These are phyloP conservation scores for Indicator indicator DNA, from an alignment of 2,113 vertebrate species.

Conservation along the genomic window DNA sequence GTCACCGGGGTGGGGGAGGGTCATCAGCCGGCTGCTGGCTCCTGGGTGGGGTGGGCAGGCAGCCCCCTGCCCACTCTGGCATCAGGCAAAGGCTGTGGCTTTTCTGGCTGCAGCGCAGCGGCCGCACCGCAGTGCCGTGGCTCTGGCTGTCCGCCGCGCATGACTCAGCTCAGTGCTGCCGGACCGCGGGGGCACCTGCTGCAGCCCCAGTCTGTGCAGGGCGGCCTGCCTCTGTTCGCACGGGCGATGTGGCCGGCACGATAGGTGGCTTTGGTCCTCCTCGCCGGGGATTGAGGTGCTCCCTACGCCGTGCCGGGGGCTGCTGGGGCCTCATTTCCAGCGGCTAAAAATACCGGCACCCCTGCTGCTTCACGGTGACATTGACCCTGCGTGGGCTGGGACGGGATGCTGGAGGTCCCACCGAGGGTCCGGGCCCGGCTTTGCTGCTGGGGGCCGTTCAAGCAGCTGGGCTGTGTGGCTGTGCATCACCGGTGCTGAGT, in stretches of 20 bases:
- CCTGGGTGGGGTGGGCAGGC: neutral
- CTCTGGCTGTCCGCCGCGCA: constrained; percentile 19
- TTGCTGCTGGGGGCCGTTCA: neutral
- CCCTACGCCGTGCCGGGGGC: neutral
- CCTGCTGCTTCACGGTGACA: neutral
- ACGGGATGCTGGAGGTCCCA: neutral
- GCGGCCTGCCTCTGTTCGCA: neutral
- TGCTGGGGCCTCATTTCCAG: neutral
- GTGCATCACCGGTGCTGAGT: constrained; percentile 11
- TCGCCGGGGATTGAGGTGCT: neutral
- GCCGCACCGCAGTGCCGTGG: constrained; percentile 36
- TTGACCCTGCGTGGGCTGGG: neutral
- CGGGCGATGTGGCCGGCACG: fast-evolving
- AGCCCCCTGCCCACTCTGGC: neutral
- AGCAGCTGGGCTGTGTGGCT: neutral
- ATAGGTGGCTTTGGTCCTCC: neutral
- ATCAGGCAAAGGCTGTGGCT: neutral
- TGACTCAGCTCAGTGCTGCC: constrained; percentile 36
- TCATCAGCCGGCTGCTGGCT: neutral
- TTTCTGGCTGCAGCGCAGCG: neutral
- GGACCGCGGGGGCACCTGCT: neutral
- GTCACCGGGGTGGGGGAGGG: too few species aligned
- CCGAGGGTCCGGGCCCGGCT: fast-evolving
- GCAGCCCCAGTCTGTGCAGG: neutral
- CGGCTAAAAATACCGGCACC: neutral